Evolutionary conservation across 1,140 invertebrate genomes (phyloP).

Genomic region (Schlechtendalia chinensis): DNA sequence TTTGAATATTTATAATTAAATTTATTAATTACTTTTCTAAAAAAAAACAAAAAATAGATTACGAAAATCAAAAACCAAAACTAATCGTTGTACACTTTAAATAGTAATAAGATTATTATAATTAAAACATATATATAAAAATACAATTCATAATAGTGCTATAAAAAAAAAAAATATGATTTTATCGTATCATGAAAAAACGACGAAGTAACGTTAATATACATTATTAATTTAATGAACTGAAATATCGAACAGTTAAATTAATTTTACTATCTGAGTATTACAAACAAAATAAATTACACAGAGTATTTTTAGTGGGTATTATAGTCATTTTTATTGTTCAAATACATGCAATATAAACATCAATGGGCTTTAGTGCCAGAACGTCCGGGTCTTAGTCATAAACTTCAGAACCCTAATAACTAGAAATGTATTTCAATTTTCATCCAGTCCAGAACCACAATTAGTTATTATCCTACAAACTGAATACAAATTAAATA

Average conservation of each 20-base stretch:
- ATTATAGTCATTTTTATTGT: slow-evolving; percentile 42
- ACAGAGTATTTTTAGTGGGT: slow-evolving; percentile 21
- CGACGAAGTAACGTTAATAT: not conserved
- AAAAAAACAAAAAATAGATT: not conserved
- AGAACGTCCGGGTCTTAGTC: slow-evolving; percentile 20
- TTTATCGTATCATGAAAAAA: not conserved
- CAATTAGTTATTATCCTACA: not conserved
- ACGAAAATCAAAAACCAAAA: slow-evolving; percentile 20
- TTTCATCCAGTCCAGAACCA: slow-evolving; percentile 8
- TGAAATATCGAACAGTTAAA: slow-evolving; percentile 28
- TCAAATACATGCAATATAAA: slow-evolving; percentile 34
- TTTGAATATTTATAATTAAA: not conserved
- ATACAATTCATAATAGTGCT: not conserved
- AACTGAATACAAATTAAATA: slow-evolving; percentile 7
- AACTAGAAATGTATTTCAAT: slow-evolving; percentile 38
- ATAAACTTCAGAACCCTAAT: slow-evolving; percentile 34
- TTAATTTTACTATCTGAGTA: slow-evolving; percentile 25
- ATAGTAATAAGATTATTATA: not conserved
- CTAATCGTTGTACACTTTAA: not conserved
- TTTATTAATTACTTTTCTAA: slow-evolving; percentile 2
- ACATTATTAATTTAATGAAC: slow-evolving; percentile 41
- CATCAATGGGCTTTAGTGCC: slow-evolving; percentile 36
- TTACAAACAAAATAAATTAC: slow-evolving; percentile 45
- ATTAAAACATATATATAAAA: not conserved
- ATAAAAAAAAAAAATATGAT: slow-evolving; percentile 4